phyloP scores from a whole-genome alignment of 2,888 invertebrate genomes.

The Alentia gelatinosa region DNA sequence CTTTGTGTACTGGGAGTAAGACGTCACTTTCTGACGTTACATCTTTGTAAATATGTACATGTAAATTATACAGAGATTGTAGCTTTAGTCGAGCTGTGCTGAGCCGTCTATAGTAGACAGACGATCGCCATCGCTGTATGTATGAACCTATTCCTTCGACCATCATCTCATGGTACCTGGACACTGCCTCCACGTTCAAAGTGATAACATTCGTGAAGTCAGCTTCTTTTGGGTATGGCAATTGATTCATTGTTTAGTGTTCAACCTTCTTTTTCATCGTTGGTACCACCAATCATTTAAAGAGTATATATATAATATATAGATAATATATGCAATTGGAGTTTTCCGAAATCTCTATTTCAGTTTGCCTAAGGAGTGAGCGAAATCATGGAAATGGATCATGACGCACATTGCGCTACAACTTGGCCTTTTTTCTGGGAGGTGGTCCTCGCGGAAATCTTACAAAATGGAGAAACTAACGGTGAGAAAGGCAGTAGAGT shows the following conservation, averaged over 20 bases:
- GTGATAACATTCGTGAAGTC: neutral
- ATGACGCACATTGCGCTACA: neutral
- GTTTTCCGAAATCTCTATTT: neutral
- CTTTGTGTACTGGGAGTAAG: conserved; percentile 13
- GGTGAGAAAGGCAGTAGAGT: neutral
- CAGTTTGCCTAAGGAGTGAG: neutral
- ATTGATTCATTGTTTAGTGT: neutral
- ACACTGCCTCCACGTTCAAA: neutral
- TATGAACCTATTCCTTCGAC: neutral
- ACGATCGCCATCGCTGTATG: neutral
- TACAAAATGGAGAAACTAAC: neutral
- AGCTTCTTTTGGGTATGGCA: neutral
- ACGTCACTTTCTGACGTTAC: neutral
- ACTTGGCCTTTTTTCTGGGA: too few relatives aligned
- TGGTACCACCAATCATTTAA: neutral
- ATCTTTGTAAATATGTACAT: neutral
- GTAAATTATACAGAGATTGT: conserved; percentile 19
- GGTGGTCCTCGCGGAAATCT: too few relatives aligned
- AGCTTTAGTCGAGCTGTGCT: neutral
- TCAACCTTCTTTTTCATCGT: neutral
- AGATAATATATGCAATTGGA: neutral
- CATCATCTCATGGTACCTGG: neutral
- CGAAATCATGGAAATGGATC: neutral
- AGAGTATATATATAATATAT: neutral
- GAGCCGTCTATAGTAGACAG: neutral